phyloP scores from a whole-genome alignment of 2,888 invertebrate genomes.

The Lobophora halterata region DNA sequence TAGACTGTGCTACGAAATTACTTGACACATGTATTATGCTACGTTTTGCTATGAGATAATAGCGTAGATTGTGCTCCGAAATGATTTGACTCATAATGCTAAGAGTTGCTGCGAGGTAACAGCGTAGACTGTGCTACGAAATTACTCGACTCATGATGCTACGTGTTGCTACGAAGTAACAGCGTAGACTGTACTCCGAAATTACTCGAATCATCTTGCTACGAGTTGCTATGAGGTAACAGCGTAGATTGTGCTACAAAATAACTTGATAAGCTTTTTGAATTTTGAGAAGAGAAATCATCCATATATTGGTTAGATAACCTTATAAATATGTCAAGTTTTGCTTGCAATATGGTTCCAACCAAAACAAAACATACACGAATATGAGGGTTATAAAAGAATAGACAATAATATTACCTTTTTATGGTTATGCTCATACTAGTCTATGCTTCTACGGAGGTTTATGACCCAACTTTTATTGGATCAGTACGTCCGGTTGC shows the following conservation, averaged over 20 bases:
- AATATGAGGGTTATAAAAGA: constrained; percentile 24
- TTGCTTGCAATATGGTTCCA: too few relatives aligned
- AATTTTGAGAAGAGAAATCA: too few relatives aligned
- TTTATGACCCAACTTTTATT: constrained; percentile 55
- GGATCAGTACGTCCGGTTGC: constrained; percentile 45
- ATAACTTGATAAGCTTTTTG: too few relatives aligned
- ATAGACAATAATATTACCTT: constrained; percentile 43
- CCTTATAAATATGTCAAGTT: too few relatives aligned
- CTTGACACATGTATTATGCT: too few relatives aligned
- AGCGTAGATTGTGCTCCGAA: constrained; percentile 5
- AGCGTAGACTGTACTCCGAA: too few relatives aligned
- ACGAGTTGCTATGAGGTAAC: neutral
- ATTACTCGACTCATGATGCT: neutral
- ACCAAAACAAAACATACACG: constrained; percentile 11
- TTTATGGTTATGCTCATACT: constrained; percentile 38
- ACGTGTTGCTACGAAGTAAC: too few relatives aligned
- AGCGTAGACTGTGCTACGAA: constrained; percentile 12
- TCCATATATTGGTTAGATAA: too few relatives aligned
- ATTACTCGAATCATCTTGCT: too few relatives aligned
- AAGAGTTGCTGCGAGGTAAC: constrained; percentile 14
- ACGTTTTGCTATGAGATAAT: constrained; percentile 1
- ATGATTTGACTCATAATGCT: constrained; percentile 18
- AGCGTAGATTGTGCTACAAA: too few relatives aligned
- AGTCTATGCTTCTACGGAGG: constrained; percentile 42
- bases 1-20: too few relatives aligned